phyloP scores from a whole-genome alignment of 2,888 invertebrate genomes.

The Hydrotaea cyrtoneurina region DNA sequence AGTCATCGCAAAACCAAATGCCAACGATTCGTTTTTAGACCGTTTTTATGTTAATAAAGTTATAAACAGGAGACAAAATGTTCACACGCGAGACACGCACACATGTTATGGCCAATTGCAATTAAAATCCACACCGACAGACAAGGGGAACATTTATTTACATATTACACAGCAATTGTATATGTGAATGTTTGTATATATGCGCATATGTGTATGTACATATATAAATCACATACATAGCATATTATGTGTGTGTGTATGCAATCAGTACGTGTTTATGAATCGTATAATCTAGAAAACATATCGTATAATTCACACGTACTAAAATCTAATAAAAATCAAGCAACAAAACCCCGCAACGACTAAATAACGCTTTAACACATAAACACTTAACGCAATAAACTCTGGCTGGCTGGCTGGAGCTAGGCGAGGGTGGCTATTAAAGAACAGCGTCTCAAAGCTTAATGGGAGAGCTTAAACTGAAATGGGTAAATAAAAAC shows the following conservation, averaged over 20 bases:
- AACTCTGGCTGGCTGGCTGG: too few relatives aligned
- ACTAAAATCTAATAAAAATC: constrained; percentile 38
- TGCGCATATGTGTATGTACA: background rate
- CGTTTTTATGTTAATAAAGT: background rate
- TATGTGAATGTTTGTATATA: background rate
- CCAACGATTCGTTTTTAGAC: background rate
- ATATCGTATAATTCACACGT: constrained; percentile 30
- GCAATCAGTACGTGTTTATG: constrained; percentile 19
- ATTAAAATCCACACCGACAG: background rate
- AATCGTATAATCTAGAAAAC: constrained; percentile 9
- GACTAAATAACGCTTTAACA: background rate
- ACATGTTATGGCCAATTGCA: background rate
- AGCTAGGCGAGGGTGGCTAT: background rate
- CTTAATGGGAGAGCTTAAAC: too few relatives aligned
- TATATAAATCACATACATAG: background rate
- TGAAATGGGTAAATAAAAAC: too few relatives aligned
- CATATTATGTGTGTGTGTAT: background rate
- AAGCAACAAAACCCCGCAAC: background rate
- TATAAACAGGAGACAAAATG: background rate
- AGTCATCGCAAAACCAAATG: background rate
- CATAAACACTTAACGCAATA: constrained; percentile 12
- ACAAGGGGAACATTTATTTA: background rate
- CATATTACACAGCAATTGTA: background rate
- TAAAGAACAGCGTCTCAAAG: background rate
- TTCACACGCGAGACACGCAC: too few relatives aligned